Base-by-base conservation (phyloP, 64 coral and sea anemone species). In the Astreopora myriophthalma region DNA sequence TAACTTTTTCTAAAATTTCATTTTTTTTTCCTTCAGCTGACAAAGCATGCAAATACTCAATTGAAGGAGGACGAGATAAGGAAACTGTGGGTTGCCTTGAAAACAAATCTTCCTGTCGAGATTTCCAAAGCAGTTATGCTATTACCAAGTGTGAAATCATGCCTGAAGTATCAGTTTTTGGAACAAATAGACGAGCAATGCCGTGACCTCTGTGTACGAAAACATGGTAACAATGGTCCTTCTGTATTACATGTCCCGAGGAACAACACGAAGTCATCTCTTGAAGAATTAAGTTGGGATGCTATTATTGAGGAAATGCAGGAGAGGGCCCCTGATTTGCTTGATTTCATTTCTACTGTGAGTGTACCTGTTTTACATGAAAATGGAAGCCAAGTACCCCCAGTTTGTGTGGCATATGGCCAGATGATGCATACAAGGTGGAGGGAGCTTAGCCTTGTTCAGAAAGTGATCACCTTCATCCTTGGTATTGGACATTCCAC, bases 401-500 rank as follows among this genome's bases (percentile, higher is more conserved):
- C 83, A 69, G 1, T 86, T 8, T 86, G 83, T 48, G 68, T 65
- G 22, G 24, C 83, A 11, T 86, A 86, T 28, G n/a, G 16, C 7
- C 19, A 22, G 26, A 25, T 86, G 81, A 85, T 85, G 81, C 19
- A 85, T 36, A 85, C 81, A 38, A 69, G 83, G 34, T n/a, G 27
- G 14, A 69, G 32, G 7, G 83, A 86, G 8, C 63, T 86, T 6
- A 68, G 16, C 5, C 34, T 86, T 1, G 38, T 86, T 16, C 83
- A 86, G 28, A 86, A 86, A 62, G 44, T 86, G 12, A 70, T 68
- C 22, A 42, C 61, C 38, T 51, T 86, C 23, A 70, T 86, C 28
- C 83, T 86, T 37, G 83, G 65, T 30, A 65, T 30, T 86, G 83
- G 83, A 23, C 7, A 67, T 61, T 60, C 83, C 13, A 86, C 83